A percentile compares a stretch with the other conserved stretches of the same genome.
Evolutionary conservation across 1,140 invertebrate species (phyloP).

Genomic region (Pomacea maculata): DNA sequence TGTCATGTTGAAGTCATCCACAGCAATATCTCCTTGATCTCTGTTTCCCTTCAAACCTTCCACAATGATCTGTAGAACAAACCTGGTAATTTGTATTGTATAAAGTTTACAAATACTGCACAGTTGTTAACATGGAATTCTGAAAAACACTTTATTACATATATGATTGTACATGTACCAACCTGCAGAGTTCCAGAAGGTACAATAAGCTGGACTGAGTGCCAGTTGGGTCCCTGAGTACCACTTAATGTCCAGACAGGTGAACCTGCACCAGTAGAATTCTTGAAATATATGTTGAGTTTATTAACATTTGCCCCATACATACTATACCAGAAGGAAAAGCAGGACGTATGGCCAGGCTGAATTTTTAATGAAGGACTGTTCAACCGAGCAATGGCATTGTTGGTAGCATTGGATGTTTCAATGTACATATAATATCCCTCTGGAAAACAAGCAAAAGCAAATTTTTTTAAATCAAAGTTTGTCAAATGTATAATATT

Average conservation of each 20-base stretch:
- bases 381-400: constrained; percentile 77
- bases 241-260: constrained; percentile 18
- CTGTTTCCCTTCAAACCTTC: constrained; percentile 73
- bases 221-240: constrained; percentile 46
- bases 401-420: constrained; percentile 72
- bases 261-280: constrained; percentile 14
- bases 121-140: no score
- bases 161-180: not conserved
- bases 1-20: constrained; percentile 75
- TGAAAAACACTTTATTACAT: no score
- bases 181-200: constrained; percentile 10
- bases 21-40: constrained; percentile 74
- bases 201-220: constrained; percentile 32
- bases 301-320: constrained; percentile 46
- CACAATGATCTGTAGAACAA: constrained; percentile 65
- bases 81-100: no score
- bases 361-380: constrained; percentile 33
- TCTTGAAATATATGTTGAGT: constrained; percentile 50
- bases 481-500: not conserved
- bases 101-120: no score
- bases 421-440: constrained; percentile 84
- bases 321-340: constrained; percentile 59
- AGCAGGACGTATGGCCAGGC: constrained; percentile 37
- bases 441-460: not conserved
- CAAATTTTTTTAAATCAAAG: not conserved